A percentile compares a stretch with the other conserved stretches of the same genome.
phyloP scores from a whole-genome alignment of 2,113 vertebrate species.

The Pimephales promelas region DNA sequence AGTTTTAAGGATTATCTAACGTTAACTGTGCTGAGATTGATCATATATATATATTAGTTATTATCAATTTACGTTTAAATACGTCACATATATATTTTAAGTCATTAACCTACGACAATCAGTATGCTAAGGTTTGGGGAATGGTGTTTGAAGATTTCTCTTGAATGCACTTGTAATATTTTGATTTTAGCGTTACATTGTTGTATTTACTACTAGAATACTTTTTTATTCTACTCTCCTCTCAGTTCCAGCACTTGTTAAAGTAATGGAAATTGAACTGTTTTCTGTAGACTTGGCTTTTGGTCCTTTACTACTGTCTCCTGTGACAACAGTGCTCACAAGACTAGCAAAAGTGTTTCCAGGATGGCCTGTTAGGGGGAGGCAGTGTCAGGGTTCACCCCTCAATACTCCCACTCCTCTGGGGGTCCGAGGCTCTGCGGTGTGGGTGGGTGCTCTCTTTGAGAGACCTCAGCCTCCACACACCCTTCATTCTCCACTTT shows the following conservation, averaged over 20 bases:
- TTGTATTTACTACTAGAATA: no score
- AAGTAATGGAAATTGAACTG: neutral
- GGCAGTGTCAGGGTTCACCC: slow-evolving; percentile 46
- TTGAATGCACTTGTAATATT: neutral
- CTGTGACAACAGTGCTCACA: neutral
- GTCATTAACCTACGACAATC: neutral
- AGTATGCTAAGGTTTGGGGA: neutral
- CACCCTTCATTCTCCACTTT: slow-evolving; percentile 41
- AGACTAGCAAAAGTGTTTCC: slow-evolving; percentile 40
- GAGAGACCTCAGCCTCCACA: slow-evolving; percentile 54
- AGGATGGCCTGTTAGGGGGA: slow-evolving; percentile 35
- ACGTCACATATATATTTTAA: neutral
- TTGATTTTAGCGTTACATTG: no score
- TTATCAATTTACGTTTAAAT: no score
- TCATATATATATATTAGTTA: neutral
- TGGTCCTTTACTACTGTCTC: slow-evolving; percentile 5
- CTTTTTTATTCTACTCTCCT: neutral
- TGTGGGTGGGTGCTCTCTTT: slow-evolving; percentile 51
- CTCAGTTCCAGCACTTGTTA: neutral
- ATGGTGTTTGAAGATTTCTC: neutral
- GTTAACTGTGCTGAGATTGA: neutral
- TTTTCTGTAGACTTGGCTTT: neutral
- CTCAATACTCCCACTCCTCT: slow-evolving; percentile 43
- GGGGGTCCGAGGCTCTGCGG: slow-evolving; percentile 7
- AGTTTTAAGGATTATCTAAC: neutral